Evolutionary conservation across 2,888 invertebrate species (phyloP), one percentile per base, ranked within the genome.

Genomic region (Pristionchus fissidentatus): DNA sequence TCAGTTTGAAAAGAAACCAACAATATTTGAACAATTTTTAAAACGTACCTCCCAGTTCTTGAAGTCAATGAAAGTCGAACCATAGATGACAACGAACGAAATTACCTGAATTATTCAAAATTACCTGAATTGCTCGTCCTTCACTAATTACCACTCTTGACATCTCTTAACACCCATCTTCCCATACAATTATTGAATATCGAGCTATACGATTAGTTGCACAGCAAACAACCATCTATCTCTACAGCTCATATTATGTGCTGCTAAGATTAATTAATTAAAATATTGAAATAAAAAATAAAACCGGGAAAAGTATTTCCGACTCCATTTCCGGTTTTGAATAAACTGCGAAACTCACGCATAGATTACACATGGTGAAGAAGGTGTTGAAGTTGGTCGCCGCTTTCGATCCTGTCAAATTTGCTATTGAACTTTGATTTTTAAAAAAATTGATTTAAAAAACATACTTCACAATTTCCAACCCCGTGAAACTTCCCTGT

Each of bases 41-140:
- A 49, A 7, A 35, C 43, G 19, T 83, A 70, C 83, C 73, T 83
- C 32, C 97, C 97, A 97, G 91, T 97, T 97, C 7, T 93, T 93
- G 19, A 95, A 93, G 90, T 97, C 95, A 0, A 96, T 96, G 92
- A 96, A 96, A 92, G 95, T 95, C 91, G 96, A 95, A 0, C 97
- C 97, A n/a, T 96, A 94, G 49, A 91, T 89, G 60, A 93, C 92
- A 32, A 93, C 91, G 83, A 93, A 92, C 10, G 90, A 80, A n/a
- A 93, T 92, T 29, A 93, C 93, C 88, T 88, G 77, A 46, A 86
- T n/a, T 22, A 35, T 32, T 57, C n/a, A n/a, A n/a, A n/a, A n/a
- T n/a, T n/a, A n/a, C n/a, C n/a, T n/a, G 49, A 49, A 15, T 49
- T 15, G 49, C 19, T 10, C 13, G 19, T 49, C 49, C 19, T 19